Evolutionary conservation across 1,140 invertebrate species (phyloP), one percentile per base, ranked within the genome.

Genomic region (Drosophila triauraria): DNA sequence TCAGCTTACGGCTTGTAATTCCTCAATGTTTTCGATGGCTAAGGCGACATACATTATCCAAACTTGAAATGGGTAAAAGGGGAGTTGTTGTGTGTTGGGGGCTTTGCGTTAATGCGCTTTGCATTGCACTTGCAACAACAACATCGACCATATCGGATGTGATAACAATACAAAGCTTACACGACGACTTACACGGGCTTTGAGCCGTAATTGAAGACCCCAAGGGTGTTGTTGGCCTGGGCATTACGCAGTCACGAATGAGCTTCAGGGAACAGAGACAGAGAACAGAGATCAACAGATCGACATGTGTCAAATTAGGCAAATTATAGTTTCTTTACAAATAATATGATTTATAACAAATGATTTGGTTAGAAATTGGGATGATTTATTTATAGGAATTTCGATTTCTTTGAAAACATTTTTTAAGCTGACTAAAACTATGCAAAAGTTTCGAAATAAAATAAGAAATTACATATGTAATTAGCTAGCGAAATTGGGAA

Each of bases 1-100:
- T 50, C 54, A 79, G 68, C 72, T 78, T 62, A 56, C 46, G 79
- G 61, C 72, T 68, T 43, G 61, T 86, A 85, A 82, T 82, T 79
- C 82, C 75, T 80, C 78, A 86, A 75, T 77, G 75, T 80, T 86
- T 86, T 76, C 71, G 46, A 59, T 80, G 84, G 43, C 72, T 80
- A 83, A 87, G 76, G 68, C 84, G 85, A 87, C 80, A 80, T 59
- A 78, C 80, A 83, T 87, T 88, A 80, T 77, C 84, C 84, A 83
- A 76, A 68, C 76, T 77, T 87, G 80, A 87, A 80, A 75, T 80
- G 84, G 77, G 80, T 74, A 79, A 53, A 44, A 12, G 30, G 42
- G 43, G 43, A 30, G 48, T 44, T 56, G 50, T 53, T 42, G n/a
- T 27, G 27, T 35, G 43, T n/a, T 48, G 43, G 8, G 58, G 54